Evolutionary conservation across 2,113 vertebrate species (phyloP).

Genomic region (Corythornis madagascariensis): DNA sequence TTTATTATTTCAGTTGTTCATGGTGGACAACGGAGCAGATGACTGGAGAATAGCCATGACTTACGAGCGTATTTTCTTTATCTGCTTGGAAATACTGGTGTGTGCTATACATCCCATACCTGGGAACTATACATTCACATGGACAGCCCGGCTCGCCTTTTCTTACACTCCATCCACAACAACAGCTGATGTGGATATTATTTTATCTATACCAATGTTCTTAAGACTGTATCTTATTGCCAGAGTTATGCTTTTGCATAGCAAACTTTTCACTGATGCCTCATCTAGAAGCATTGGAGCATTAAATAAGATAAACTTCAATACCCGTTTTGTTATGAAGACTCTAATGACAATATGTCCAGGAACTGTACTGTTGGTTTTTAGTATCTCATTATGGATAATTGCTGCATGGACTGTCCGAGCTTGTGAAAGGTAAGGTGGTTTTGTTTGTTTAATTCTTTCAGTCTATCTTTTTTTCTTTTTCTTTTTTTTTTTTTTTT

Average conservation of each 20-base stretch:
- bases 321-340: constrained; percentile 99
- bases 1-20: constrained; percentile 92
- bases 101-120: constrained; percentile 99
- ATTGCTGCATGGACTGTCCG: constrained; percentile 99
- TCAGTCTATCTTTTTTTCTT: background rate
- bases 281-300: constrained; percentile 99
- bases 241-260: constrained; percentile 99
- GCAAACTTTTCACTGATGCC: constrained; percentile 99
- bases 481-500: background rate
- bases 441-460: constrained; percentile 35
- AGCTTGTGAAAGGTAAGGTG: constrained; percentile 96
- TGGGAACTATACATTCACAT: constrained; percentile 98
- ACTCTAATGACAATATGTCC: constrained; percentile 99
- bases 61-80: constrained; percentile 98
- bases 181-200: constrained; percentile 99
- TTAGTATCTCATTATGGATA: constrained; percentile 99
- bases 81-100: constrained; percentile 98
- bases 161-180: constrained; percentile 93
- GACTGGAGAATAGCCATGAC: constrained; percentile 99
- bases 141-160: constrained; percentile 97
- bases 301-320: constrained; percentile 99
- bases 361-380: constrained; percentile 98
- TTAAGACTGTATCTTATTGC: constrained; percentile 99
- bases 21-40: constrained; percentile 99
- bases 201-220: constrained; percentile 99